Evolutionary conservation across 2,113 vertebrate genomes (phyloP).

Genomic region (Forbesichthys agassizii): DNA sequence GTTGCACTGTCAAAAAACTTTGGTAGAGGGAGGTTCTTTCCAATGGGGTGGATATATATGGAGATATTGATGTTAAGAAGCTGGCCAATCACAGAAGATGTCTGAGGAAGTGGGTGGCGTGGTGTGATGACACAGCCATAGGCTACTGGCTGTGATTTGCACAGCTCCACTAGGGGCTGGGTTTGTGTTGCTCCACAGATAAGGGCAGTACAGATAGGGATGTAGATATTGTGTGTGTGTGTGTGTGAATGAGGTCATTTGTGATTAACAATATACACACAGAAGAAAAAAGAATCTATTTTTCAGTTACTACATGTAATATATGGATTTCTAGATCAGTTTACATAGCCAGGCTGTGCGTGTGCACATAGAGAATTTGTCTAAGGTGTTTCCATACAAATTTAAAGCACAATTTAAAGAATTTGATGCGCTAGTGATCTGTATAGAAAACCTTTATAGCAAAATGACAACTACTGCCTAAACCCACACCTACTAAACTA

Average conservation of each 20-base stretch:
- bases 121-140: slow-evolving; percentile 48
- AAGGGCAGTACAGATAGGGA: not conserved
- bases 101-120: slow-evolving; percentile 30
- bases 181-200: not conserved
- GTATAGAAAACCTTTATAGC: not conserved
- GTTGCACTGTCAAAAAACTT: not conserved
- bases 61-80: slow-evolving; percentile 15
- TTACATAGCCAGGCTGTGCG: too few species aligned
- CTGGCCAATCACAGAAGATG: slow-evolving; percentile 46
- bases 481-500: too few species aligned
- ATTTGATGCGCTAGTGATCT: not conserved
- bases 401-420: not conserved
- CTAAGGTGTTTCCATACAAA: not conserved
- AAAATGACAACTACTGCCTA: too few species aligned
- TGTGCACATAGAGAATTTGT: too few species aligned
- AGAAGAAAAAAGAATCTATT: not conserved
- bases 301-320: too few species aligned
- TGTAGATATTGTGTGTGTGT: not conserved
- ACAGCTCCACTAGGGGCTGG: slow-evolving; percentile 5
- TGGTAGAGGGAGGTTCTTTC: not conserved
- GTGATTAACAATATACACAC: not conserved
- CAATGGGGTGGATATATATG: not conserved
- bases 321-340: too few species aligned
- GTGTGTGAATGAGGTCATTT: not conserved
- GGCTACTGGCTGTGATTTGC: slow-evolving; percentile 28